Base-by-base conservation (phyloP, 2,888 invertebrate species). In the Siphlonurus alternatus region DNA sequence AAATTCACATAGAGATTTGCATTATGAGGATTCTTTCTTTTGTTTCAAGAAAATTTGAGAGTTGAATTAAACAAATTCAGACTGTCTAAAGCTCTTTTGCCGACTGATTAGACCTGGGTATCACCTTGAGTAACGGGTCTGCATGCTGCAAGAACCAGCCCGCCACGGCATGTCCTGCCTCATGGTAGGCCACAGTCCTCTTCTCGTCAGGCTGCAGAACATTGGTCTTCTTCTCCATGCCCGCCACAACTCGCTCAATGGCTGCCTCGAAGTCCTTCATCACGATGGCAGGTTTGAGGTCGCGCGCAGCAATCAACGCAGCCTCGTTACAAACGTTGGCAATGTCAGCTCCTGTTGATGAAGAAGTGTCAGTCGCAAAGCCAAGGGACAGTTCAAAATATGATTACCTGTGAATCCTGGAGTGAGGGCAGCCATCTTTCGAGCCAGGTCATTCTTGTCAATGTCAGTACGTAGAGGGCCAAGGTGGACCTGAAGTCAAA, bases 281-380 rank as follows among this genome's bases (percentile, higher is more conserved):
- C 5, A 78, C 80, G 70, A 99, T 97, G 61, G 84, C 80, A 23
- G 83, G 81, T 69, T 88, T 86, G 66, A 91, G 79, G 73, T 98
- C 97, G 69, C 98, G 81, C 1, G 99, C 99, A 0, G 99, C 99
- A 69, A 99, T 98, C 61, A 99, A 78, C 1, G 99, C 99, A 2
- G 99, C 99, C 78, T 99, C 99, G 75, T 99, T 99, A 76, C 98
- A 99, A 5, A 99, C 97, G 75, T 99, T 99, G 0, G 99, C 97
- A 71, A 99, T 98, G 74, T 99, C 99, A 59, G 99, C 99, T 67
- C 87, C 86, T 84, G 70, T 25, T 69, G 59, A 60, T 53, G 56
- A 63, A 59, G 1, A 23, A 18, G 19, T 1, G 18, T n/a, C 2
- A 24, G 5, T n/a, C 2, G 51, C 20, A n/a, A 64, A 24, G 23